Base-by-base conservation (phyloP, 2,797 vertebrate genomes). In the Ammospiza maritima region DNA sequence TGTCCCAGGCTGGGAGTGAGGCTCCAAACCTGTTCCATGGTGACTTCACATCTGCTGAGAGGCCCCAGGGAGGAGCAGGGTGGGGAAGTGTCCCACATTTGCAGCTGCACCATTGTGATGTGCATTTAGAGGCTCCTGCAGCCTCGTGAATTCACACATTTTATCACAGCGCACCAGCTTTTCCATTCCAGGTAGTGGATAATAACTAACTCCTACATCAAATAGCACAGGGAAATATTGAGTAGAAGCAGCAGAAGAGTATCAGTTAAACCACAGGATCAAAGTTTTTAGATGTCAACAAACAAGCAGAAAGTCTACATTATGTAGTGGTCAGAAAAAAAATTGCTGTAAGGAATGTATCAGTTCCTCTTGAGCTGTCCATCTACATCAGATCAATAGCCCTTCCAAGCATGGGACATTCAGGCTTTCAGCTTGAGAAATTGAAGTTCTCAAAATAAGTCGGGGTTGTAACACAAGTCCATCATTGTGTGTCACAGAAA, bases 401-500 rank as follows among this genome's bases (percentile, higher is more conserved):
- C 98, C 98, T 97, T 98, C 98, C 99, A 98, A 98, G 98, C 98
- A 98, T 99, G 98, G 98, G 98, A 98, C 98, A 86, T 96, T 97
- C 96, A 96, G 93, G 97, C 97, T 98, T 98, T 98, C 97, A 97
- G 98, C 97, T 97, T 97, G 97, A 98, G 98, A 98, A 97, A 98
- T 98, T 98, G 98, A 96, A 98, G 98, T 98, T 98, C 98, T 98
- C 97, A 97, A 97, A 98, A 98, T 97, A 98, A 98, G 98, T 98
- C 98, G 97, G 97, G 97, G 98, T 98, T 98, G 98, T 97, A 98
- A 98, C 98, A 98, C 98, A 96, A 98, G 98, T 99, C 99, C 98
- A 99, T 99, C 98, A 99, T 98, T 97, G 97, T 97, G 96, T 98
- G 98, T 99, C 98, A 98, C 96, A 95, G 97, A 98, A 98, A 98